phyloP scores from a whole-genome alignment of 2,113 vertebrate species.

The Tragelaphus buxtoni region DNA sequence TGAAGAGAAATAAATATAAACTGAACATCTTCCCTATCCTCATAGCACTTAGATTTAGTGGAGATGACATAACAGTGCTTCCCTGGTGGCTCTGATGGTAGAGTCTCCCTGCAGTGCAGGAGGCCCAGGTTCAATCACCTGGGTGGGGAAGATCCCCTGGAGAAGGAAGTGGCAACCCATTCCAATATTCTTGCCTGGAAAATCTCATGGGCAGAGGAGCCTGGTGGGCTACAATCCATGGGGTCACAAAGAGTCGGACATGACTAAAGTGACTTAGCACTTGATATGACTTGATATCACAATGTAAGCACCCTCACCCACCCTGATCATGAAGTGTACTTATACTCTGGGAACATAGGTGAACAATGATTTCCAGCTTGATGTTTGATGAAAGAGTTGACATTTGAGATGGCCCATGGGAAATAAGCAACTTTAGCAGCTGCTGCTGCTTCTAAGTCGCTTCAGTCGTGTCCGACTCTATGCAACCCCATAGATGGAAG shows the following conservation, averaged over 20 bases:
- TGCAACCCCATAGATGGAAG: background rate
- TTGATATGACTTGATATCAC: background rate
- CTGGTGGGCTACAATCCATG: background rate
- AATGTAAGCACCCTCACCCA: background rate
- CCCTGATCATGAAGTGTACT: background rate
- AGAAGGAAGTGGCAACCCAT: background rate
- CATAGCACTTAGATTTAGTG: background rate
- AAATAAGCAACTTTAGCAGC: background rate
- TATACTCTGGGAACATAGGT: background rate
- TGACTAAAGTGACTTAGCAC: background rate
- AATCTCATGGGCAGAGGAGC: background rate
- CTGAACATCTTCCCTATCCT: background rate
- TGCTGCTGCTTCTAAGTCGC: background rate
- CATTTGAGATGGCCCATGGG: background rate
- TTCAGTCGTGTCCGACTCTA: background rate
- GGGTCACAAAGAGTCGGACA: background rate
- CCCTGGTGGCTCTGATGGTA: background rate
- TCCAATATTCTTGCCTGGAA: background rate
- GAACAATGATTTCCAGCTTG: background rate
- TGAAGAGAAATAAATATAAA: background rate
- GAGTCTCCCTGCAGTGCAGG: background rate
- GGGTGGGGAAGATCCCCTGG: background rate
- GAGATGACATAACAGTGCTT: background rate
- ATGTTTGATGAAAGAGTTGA: background rate
- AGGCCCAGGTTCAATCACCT: background rate